Evolutionary conservation across 2,797 vertebrate genomes (phyloP), one percentile per base, ranked within the genome.

Genomic region (Ispidina picta): DNA sequence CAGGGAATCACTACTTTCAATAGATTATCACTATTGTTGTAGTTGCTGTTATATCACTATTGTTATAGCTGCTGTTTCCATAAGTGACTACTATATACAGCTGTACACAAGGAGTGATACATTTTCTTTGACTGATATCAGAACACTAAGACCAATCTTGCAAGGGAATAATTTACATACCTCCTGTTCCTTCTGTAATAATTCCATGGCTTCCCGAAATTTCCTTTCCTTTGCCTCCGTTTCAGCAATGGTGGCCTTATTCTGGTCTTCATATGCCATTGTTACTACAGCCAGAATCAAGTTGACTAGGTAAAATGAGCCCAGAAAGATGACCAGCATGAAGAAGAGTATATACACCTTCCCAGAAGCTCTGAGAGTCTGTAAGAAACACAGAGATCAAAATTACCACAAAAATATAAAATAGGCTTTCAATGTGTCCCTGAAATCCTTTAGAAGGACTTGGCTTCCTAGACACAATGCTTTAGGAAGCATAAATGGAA

Each of bases 211-310:
- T 96, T 99, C 97, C 84, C 98, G 98, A 92, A 99, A 99, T 92
- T 98, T 98, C 83, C 98, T 98, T 93, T 99, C 99, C 89, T 99
- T 99, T 92, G 98, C 98, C 97, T 98, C 98, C 0, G 99, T 99
- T 96, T 99, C 99, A 17, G 98, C 98, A 16, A 99, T 98, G 66
- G 98, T 99, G 12, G 99, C 98, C 95, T 99, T 98, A 93, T 98
- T 99, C 97, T 99, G 99, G 78, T 99, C 99, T 94, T 99, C 99
- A 0, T 99, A 99, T 7, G 99, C 99, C 99, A 99, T 99, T 65
- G 99, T 99, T 79, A 99, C 99, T 31, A 99, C 99, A 22, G 99
- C 99, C 96, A 99, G 97, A 97, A 99, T 99, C 95, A 99, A 97
- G 96, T 99, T 99, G 95, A 99, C 98, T 96, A 99, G 97, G 97